These are phyloP conservation scores for Muntiacus muntjak DNA, from an alignment of 2,113 vertebrate genomes.

Conservation along the genomic window DNA sequence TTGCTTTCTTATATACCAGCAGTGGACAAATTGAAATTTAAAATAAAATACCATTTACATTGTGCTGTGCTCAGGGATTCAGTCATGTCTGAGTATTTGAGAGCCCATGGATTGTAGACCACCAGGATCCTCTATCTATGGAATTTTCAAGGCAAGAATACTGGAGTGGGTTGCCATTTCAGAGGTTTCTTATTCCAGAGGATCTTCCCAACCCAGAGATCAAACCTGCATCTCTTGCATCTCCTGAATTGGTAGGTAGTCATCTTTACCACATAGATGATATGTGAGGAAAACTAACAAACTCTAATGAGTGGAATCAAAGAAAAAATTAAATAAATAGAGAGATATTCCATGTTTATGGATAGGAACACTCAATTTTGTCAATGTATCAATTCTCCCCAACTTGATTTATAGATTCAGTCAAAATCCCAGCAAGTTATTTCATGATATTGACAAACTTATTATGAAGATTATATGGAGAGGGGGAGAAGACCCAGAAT, in stretches of 20 bases:
- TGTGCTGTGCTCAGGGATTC: background rate
- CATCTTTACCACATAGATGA: background rate
- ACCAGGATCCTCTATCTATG: background rate
- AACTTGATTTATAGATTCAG: background rate
- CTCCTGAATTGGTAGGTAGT: background rate
- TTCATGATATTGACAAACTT: background rate
- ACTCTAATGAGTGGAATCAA: background rate
- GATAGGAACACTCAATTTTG: background rate
- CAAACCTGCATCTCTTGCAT: background rate
- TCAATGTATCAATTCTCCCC: background rate
- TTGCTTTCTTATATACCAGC: background rate
- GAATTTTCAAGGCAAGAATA: background rate
- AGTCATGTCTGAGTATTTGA: background rate
- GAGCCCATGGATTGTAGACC: background rate
- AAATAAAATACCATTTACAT: background rate
- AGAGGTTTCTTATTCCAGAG: background rate
- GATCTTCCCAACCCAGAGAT: background rate
- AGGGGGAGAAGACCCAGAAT: background rate
- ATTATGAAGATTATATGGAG: background rate
- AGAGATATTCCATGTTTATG: background rate
- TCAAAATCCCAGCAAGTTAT: background rate
- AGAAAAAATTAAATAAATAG: background rate
- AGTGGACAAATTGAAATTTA: background rate
- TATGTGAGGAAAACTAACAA: background rate
- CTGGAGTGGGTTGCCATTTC: background rate